Conservation (phyloP, 2,797 vertebrate species). For the Labroides dimidiatus region DNA sequence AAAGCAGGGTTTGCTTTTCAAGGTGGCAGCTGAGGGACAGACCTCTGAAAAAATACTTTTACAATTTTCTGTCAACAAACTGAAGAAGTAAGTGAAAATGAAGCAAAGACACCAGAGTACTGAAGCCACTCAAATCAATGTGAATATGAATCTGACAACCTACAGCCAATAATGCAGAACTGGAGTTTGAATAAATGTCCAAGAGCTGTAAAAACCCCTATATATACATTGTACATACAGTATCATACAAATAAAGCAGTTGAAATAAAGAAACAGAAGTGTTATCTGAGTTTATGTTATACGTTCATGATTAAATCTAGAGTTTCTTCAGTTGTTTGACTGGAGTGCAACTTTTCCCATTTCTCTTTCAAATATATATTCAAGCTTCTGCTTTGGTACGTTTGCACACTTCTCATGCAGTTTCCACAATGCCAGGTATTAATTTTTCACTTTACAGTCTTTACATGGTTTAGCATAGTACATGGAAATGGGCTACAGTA, state of each 20-base stretch:
- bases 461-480: slow-evolving; percentile 46
- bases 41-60: slow-evolving; percentile 18
- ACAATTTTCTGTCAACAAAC: slow-evolving; percentile 19
- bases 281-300: slow-evolving; percentile 33
- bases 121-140: slow-evolving; percentile 23
- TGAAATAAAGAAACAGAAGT: slow-evolving; percentile 46
- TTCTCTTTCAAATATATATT: slow-evolving; percentile 28
- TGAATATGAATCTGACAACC: slow-evolving; percentile 25
- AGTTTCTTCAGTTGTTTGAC: slow-evolving; percentile 40
- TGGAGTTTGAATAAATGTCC: slow-evolving; percentile 37
- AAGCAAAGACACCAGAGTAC: slow-evolving; percentile 16
- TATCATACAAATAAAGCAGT: slow-evolving; percentile 53
- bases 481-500: slow-evolving; percentile 48
- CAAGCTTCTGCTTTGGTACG: slow-evolving; percentile 64
- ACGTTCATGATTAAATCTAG: slow-evolving; percentile 34
- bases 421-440: slow-evolving; percentile 61
- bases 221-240: slow-evolving; percentile 65
- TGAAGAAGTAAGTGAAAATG: slow-evolving; percentile 1
- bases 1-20: slow-evolving; percentile 25
- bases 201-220: slow-evolving; percentile 29
- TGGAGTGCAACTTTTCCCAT: slow-evolving; percentile 30
- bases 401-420: slow-evolving; percentile 57
- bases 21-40: not conserved
- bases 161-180: slow-evolving; percentile 23
- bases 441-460: slow-evolving; percentile 34